Evolutionary conservation across 2,888 invertebrate species (phyloP), one percentile per base, ranked within the genome.

Genomic region (Diplazon laetatorius): DNA sequence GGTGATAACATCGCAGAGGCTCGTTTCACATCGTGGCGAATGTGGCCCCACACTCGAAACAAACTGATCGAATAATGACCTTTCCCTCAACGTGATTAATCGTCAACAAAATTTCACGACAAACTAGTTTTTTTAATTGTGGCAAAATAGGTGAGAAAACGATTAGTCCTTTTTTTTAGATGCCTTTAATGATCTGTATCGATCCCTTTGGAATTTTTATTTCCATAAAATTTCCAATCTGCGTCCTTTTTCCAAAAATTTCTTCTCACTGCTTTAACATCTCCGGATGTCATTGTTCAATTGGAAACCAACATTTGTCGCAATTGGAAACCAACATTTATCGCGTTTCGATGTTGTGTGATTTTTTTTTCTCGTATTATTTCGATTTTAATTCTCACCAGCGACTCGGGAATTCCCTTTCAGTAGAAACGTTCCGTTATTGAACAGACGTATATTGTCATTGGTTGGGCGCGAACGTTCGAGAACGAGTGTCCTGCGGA

Each of bases 61-160:
- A 44, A 12, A 0, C 30, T 57, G 55, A 65, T 65, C 59, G 59
- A 35, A 2, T 6, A 39, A 52, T 50, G 18, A 50, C 69, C 46
- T 48, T 63, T 48, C 14, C 42, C n/a, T 20, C 39, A 35, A 2
- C 37, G 10, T 14, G 44, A n/a, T 25, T 30, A 39, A 66, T 75
- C 71, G 70, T 74, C 71, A 62, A 44, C 57, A 52, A 75, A 70
- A 75, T 66, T 66, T 39, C 62, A 66, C 20, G 46, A 37, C 46
- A 62, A 46, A 46, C 30, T 52, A 35, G 44, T 35, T 50, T 22
- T 42, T 59, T n/a, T n/a, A n/a, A 70, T 70, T 22, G 20, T 14
- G 14, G 16, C 16, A 20, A n/a, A n/a, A n/a, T n/a, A n/a, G n/a
- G n/a, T n/a, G n/a, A n/a, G n/a, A n/a, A n/a, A n/a, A n/a, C n/a